Base-by-base conservation (phyloP, 2,888 invertebrate species). In the Smittia sp. region DNA sequence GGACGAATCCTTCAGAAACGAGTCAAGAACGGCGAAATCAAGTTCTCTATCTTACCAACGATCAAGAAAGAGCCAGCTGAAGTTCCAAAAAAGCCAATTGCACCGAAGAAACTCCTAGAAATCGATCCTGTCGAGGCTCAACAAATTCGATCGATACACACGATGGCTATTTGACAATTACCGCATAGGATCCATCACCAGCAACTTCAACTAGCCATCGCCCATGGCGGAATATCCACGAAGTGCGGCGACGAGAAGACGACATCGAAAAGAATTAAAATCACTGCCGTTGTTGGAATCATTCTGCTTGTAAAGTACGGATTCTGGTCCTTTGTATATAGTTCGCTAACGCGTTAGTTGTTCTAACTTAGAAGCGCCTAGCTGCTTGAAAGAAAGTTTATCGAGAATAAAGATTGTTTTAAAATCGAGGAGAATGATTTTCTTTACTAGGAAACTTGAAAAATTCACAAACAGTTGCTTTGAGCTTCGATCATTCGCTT, bases 401-500 rank as follows among this genome's bases (percentile, higher is more conserved):
- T 20, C 2, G 22, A 58, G 22, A 27, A 27, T 25, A n/a, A 25
- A 58, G 22, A 20, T 46, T n/a, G 18, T 22, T 58, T n/a, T 9
- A 58, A 58, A 18, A 46, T 46, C 15, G 46, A 20, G 58, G 9
- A n/a, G 22, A 58, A 63, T 63, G 63, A 27, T 63, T 27, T 63
- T 25, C 18, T 58, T 58, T 58, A 20, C 18, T 22, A 20, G n/a
- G 18, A 18, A 46, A 46, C 58, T 58, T 18, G 13, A 20, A 18
- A 58, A 58, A 46, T 46, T 46, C 58, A 58, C 58, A 58, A 58
- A 20, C 1, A 6, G 25, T 1, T 7, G 63, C n/a, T 63, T 63
- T 63, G 63, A 63, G 24, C 63, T 18, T 18, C 7, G 20, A 20
- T 63, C 25, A 63, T 75, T 82, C 77, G 80, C 81, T 81, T 78